phyloP scores from a whole-genome alignment of 2,113 vertebrate species.

The Henicopernis longicauda region DNA sequence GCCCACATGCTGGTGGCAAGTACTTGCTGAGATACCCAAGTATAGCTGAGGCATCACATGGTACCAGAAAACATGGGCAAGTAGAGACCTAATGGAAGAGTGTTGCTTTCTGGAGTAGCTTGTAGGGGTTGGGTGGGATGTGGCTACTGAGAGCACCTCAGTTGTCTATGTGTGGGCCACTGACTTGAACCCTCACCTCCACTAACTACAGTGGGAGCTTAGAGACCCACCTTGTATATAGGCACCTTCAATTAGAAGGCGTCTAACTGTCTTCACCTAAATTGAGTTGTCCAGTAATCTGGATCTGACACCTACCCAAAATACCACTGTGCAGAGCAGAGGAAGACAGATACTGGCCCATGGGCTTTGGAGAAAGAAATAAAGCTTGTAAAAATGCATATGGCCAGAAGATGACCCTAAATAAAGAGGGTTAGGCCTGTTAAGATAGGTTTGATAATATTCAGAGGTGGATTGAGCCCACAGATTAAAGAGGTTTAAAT shows the following conservation, averaged over 20 bases:
- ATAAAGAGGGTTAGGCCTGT: neutral
- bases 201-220: neutral
- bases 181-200: neutral
- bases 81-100: neutral
- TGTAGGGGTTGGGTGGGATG: neutral
- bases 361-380: neutral
- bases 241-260: neutral
- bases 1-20: neutral
- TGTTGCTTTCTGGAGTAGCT: neutral
- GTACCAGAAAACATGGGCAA: neutral
- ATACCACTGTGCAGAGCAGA: neutral
- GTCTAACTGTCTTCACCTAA: neutral
- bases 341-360: neutral
- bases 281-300: neutral
- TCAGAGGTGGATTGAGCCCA: neutral
- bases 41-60: neutral
- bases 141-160: neutral
- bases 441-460: neutral
- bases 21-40: neutral
- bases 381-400: neutral
- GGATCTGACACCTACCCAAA: neutral
- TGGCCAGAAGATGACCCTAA: neutral
- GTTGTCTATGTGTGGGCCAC: rapidly evolving
- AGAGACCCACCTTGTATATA: neutral
- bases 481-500: neutral